Conservation (phyloP, 1,140 invertebrate genomes). For the Leptinotarsa defecta region DNA sequence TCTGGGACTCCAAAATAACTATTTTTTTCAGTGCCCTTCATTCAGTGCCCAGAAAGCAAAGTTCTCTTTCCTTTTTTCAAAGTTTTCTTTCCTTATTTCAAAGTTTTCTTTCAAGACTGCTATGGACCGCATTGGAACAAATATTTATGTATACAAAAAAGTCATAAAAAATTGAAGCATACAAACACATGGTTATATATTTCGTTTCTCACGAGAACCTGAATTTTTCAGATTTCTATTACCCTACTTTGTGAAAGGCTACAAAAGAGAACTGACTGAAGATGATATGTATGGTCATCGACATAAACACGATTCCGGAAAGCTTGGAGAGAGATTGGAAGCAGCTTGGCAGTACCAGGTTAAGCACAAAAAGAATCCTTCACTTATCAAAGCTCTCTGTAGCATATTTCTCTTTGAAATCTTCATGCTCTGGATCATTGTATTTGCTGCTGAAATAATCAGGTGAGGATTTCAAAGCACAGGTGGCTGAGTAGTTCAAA, state of each 20-base stretch:
- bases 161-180: too few relatives aligned
- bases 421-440: neutral
- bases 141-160: too few relatives aligned
- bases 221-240: conserved; percentile 52
- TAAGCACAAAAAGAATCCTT: neutral
- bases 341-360: conserved; percentile 56
- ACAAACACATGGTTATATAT: too few relatives aligned
- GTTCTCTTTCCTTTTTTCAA: too few relatives aligned
- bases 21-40: too few relatives aligned
- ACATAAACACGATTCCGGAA: conserved; percentile 37
- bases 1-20: too few relatives aligned
- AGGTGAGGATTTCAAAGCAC: neutral
- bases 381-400: neutral
- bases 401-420: neutral
- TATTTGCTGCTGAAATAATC: neutral
- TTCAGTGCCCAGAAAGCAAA: too few relatives aligned
- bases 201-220: too few relatives aligned
- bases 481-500: too few relatives aligned
- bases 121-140: too few relatives aligned
- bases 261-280: conserved; percentile 36
- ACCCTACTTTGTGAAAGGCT: conserved; percentile 44
- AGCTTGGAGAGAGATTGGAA: conserved; percentile 63
- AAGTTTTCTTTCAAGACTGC: too few relatives aligned
- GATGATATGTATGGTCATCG: conserved; percentile 41
- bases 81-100: too few relatives aligned